These are phyloP conservation scores for Nasonia oneida DNA, from an alignment of 2,888 invertebrate species.

Conservation along the genomic window DNA sequence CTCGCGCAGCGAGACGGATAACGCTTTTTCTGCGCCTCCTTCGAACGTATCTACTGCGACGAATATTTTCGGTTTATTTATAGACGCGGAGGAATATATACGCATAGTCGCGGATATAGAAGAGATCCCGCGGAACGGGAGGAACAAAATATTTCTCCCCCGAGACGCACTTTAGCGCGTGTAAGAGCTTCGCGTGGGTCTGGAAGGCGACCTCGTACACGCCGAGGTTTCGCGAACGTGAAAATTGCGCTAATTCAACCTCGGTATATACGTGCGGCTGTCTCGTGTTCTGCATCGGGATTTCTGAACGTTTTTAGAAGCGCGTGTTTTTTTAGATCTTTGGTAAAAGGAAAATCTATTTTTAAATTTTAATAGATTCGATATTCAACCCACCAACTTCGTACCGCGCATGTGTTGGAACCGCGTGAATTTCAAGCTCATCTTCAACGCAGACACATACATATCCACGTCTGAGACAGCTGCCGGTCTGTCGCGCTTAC, in stretches of 20 bases:
- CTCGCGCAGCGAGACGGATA: background rate
- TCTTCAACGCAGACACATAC: background rate
- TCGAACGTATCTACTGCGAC: background rate
- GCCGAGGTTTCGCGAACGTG: background rate
- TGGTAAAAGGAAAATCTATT: background rate
- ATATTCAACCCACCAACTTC: too few species aligned
- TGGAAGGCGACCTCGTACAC: background rate
- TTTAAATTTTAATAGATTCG: background rate
- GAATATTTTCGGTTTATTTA: conserved; percentile 43
- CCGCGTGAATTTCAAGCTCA: background rate
- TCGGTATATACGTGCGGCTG: background rate
- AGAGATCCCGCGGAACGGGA: background rate
- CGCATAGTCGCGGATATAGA: background rate
- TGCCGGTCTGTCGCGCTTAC: conserved; percentile 16
- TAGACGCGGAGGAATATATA: background rate
- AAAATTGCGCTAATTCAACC: background rate
- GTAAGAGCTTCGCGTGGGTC: background rate
- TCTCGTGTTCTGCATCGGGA: background rate
- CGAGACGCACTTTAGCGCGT: background rate
- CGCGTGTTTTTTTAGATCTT: too few species aligned
- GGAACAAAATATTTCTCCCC: background rate
- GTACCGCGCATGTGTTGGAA: background rate
- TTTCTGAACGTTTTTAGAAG: too few species aligned
- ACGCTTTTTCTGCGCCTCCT: background rate
- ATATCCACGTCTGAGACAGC: background rate